These are phyloP conservation scores for Apodemia mormo DNA, from an alignment of 2,888 invertebrate species.

Conservation along the genomic window DNA sequence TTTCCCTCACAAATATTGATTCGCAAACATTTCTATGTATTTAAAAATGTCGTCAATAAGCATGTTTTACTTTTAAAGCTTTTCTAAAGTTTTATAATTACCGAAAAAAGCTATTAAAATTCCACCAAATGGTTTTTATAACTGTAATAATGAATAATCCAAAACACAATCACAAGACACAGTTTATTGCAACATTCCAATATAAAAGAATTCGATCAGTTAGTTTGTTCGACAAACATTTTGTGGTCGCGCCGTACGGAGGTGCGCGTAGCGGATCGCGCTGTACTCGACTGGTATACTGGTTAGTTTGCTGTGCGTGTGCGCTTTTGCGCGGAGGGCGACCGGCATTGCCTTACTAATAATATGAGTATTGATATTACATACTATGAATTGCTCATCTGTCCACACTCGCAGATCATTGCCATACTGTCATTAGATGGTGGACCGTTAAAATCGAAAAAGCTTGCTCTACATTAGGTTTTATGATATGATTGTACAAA, in stretches of 20 bases:
- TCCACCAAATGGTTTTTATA: neutral
- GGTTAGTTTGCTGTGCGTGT: slow-evolving; percentile 37
- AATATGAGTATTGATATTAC: slow-evolving; percentile 13
- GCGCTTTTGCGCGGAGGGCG: slow-evolving; percentile 50
- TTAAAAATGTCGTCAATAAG: no score
- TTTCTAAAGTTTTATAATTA: neutral
- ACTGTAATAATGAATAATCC: neutral
- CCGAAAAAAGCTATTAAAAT: slow-evolving; percentile 30
- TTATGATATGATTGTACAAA: neutral
- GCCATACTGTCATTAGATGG: slow-evolving; percentile 33
- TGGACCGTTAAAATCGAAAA: slow-evolving; percentile 53
- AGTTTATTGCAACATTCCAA: slow-evolving; percentile 38
- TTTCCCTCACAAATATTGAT: neutral
- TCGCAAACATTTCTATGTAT: no score
- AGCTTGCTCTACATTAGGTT: slow-evolving; percentile 15
- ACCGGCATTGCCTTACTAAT: slow-evolving; percentile 27
- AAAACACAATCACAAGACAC: slow-evolving; percentile 15
- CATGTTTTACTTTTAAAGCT: no score
- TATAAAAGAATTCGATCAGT: slow-evolving; percentile 26
- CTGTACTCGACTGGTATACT: slow-evolving; percentile 67
- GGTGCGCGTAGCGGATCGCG: slow-evolving; percentile 72
- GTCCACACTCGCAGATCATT: slow-evolving; percentile 47
- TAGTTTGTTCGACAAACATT: slow-evolving; percentile 24
- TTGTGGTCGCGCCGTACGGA: slow-evolving; percentile 46
- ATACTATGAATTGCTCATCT: slow-evolving; percentile 53